Evolutionary conservation across 1,140 invertebrate genomes (phyloP).

Genomic region (Anagrus nilaparvatae): DNA sequence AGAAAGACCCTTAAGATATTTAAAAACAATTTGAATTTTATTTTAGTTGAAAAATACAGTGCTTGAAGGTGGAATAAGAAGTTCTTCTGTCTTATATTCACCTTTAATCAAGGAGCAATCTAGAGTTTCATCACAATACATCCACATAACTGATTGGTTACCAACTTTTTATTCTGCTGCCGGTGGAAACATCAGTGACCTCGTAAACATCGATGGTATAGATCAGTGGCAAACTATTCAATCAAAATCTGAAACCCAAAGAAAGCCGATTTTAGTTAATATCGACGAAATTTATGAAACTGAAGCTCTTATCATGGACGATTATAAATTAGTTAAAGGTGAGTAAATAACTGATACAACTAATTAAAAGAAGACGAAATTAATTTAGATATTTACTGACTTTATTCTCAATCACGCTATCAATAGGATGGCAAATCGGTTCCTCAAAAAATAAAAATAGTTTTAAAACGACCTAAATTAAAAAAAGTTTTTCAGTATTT

Average conservation of each 20-base stretch:
- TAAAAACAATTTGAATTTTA: no score
- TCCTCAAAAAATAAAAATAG: no score
- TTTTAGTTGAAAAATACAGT: slow-evolving; percentile 36
- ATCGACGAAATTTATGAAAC: slow-evolving; percentile 23
- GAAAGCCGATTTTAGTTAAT: slow-evolving; percentile 25
- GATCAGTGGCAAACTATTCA: slow-evolving; percentile 41
- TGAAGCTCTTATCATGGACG: slow-evolving; percentile 21
- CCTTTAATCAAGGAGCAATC: slow-evolving; percentile 38
- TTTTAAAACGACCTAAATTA: no score
- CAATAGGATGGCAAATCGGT: no score
- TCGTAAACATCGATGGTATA: slow-evolving; percentile 34
- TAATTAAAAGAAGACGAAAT: no score
- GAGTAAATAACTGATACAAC: no score
- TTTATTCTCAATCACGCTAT: no score
- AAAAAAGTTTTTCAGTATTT: no score
- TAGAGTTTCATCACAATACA: slow-evolving; percentile 47
- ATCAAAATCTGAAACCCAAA: background rate
- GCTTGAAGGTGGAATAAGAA: slow-evolving; percentile 59
- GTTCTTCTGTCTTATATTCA: slow-evolving; percentile 48
- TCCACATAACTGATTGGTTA: slow-evolving; percentile 67
- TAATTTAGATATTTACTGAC: no score
- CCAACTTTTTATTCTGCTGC: slow-evolving; percentile 52
- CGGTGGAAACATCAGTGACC: slow-evolving; percentile 35
- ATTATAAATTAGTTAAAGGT: slow-evolving; percentile 31
- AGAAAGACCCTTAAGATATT: no score